phyloP scores from a whole-genome alignment of 2,113 vertebrate species.

The Barbus barbus region DNA sequence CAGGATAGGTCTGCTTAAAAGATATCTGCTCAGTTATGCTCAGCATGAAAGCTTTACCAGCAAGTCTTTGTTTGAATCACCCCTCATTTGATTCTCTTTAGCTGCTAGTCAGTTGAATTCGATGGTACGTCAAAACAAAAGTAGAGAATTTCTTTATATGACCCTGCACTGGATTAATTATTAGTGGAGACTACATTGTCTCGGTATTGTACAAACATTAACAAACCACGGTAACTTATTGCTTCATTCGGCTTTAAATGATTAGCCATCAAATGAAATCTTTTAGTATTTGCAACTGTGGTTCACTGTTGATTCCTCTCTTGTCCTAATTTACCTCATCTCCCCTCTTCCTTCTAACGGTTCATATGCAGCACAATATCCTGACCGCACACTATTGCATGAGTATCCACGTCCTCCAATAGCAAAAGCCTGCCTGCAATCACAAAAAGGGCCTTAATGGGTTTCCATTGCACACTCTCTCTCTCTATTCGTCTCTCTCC shows the following conservation, averaged over 20 bases:
- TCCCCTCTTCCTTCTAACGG: neutral
- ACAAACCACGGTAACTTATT: neutral
- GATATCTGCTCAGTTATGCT: constrained; percentile 7
- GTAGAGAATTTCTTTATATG: neutral
- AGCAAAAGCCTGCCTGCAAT: neutral
- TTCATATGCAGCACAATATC: constrained; percentile 33
- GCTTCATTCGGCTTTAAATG: constrained; percentile 5
- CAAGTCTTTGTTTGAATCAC: neutral
- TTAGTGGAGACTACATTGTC: constrained; percentile 1
- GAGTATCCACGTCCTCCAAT: constrained; percentile 29
- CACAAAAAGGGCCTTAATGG: constrained; percentile 12
- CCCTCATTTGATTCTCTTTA: neutral
- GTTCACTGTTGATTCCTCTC: neutral
- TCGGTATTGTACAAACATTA: neutral
- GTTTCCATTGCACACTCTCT: constrained; percentile 11
- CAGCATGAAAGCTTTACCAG: neutral
- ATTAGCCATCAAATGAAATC: neutral
- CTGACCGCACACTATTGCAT: constrained; percentile 36
- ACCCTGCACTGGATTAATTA: constrained; percentile 11
- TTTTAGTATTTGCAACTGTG: neutral
- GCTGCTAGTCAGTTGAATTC: neutral
- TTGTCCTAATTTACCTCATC: constrained; percentile 2
- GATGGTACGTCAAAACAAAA: constrained; percentile 15
- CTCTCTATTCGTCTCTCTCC: neutral
- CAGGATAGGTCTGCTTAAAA: constrained; percentile 13